A percentile compares a stretch with the other conserved stretches of the same genome.
Conservation (phyloP, 2,797 vertebrate genomes). For the Hypotaenidia okinawae region DNA sequence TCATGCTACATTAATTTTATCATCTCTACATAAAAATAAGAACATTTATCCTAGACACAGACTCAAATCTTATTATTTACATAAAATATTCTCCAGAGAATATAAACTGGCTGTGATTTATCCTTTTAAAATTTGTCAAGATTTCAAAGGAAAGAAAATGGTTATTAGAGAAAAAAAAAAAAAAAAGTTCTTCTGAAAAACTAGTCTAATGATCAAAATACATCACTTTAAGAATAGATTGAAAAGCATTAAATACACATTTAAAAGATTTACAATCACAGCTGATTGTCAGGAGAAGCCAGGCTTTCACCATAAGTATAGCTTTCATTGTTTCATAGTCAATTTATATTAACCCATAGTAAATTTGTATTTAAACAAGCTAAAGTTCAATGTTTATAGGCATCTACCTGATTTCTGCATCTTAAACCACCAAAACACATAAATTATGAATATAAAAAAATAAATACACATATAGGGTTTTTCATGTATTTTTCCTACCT, state of each 20-base stretch:
- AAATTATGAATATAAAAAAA: background rate
- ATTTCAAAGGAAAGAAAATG: slow-evolving; percentile 48
- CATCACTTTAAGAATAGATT: slow-evolving; percentile 32
- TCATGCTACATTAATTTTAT: slow-evolving; percentile 7
- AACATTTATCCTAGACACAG: background rate
- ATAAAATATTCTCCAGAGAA: background rate
- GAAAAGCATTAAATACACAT: slow-evolving; percentile 33
- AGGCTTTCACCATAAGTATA: background rate
- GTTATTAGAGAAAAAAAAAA: slow-evolving; percentile 14
- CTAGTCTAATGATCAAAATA: background rate
- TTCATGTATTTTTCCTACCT: background rate
- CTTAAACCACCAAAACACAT: background rate
- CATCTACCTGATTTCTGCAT: background rate
- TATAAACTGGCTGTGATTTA: slow-evolving; percentile 3
- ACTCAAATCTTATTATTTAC: slow-evolving; percentile 28
- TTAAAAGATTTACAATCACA: slow-evolving; percentile 18
- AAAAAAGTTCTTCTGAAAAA: slow-evolving; percentile 49
- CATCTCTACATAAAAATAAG: background rate
- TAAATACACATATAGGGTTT: background rate
- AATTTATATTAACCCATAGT: background rate
- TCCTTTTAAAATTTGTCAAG: slow-evolving; percentile 40
- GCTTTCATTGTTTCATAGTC: background rate
- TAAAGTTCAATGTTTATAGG: background rate
- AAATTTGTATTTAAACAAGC: background rate
- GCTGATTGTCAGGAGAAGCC: background rate